Evolutionary conservation across 2,888 invertebrate species (phyloP).

Genomic region (Latheticus oryzae): DNA sequence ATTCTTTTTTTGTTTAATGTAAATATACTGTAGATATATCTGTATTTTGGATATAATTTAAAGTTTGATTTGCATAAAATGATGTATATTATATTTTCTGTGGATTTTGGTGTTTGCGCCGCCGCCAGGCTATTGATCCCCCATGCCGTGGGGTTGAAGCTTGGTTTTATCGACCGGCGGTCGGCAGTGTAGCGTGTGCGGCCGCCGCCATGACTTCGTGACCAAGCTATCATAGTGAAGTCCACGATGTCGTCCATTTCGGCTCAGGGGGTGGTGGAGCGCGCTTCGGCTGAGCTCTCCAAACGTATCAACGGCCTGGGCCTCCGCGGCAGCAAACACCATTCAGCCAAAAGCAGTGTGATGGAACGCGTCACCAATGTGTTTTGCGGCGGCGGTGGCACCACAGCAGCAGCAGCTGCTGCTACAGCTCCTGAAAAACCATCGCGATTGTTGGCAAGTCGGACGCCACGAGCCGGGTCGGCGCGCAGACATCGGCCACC

Average conservation of each 20-base stretch:
- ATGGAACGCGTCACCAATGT: constrained; percentile 91
- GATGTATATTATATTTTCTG: too few species aligned
- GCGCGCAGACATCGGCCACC: constrained; percentile 48
- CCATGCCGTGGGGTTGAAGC: constrained; percentile 11
- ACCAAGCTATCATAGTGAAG: too few species aligned
- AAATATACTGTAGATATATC: too few species aligned
- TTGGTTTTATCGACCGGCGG: constrained; percentile 30
- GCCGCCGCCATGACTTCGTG: constrained; percentile 42
- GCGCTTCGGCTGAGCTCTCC: constrained; percentile 89
- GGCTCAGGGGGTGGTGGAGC: constrained; percentile 90
- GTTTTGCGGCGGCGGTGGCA: constrained; percentile 78
- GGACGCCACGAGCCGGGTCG: constrained; percentile 44
- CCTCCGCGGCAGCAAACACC: constrained; percentile 64
- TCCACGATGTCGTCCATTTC: constrained; percentile 81
- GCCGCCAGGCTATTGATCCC: constrained; percentile 33
- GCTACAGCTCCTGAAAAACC: constrained; percentile 67
- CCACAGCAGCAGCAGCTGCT: constrained; percentile 59
- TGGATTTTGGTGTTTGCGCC: too few species aligned
- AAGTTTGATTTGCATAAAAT: too few species aligned
- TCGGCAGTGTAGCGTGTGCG: constrained; percentile 24
- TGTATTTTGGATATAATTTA: too few species aligned
- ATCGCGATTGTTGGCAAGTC: constrained; percentile 62
- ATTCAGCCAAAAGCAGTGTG: constrained; percentile 71
- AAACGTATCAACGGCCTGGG: constrained; percentile 87
- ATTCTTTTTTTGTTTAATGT: too few species aligned